These are phyloP conservation scores for Atherinomorus stipes DNA, from an alignment of 2,113 vertebrate species.

Conservation along the genomic window DNA sequence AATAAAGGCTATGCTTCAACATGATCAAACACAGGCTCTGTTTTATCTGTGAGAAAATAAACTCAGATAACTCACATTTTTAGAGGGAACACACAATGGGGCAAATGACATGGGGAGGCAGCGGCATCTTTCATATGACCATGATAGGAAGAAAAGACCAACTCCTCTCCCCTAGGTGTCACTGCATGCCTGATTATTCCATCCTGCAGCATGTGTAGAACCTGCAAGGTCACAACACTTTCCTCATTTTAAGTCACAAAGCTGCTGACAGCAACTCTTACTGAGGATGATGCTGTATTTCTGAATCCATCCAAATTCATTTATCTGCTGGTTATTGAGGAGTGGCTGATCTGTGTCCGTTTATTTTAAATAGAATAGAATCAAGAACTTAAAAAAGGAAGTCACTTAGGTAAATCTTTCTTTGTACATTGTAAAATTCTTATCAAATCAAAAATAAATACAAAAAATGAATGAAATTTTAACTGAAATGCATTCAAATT, in stretches of 20 bases:
- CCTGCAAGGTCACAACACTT: background rate
- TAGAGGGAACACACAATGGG: too few species aligned
- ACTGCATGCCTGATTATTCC: slow-evolving; percentile 54
- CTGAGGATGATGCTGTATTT: background rate
- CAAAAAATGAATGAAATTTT: too few species aligned
- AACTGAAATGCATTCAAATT: too few species aligned
- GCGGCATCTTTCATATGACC: background rate
- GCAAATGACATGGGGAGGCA: background rate
- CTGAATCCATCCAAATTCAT: background rate
- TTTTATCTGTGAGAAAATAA: background rate
- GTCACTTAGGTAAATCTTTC: background rate
- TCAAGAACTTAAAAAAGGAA: background rate
- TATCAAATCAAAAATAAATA: too few species aligned
- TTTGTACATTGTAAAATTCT: too few species aligned
- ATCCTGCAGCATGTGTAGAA: background rate
- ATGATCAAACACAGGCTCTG: background rate
- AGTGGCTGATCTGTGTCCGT: background rate
- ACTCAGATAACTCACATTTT: background rate
- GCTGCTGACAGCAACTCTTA: background rate
- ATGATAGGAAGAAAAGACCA: background rate
- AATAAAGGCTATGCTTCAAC: background rate
- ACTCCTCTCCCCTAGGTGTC: slow-evolving; percentile 67
- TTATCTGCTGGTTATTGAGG: background rate
- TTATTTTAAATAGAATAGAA: background rate
- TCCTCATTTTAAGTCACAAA: background rate